Conservation (phyloP, 2,888 invertebrate species). For the Mesorhabditis belari region DNA sequence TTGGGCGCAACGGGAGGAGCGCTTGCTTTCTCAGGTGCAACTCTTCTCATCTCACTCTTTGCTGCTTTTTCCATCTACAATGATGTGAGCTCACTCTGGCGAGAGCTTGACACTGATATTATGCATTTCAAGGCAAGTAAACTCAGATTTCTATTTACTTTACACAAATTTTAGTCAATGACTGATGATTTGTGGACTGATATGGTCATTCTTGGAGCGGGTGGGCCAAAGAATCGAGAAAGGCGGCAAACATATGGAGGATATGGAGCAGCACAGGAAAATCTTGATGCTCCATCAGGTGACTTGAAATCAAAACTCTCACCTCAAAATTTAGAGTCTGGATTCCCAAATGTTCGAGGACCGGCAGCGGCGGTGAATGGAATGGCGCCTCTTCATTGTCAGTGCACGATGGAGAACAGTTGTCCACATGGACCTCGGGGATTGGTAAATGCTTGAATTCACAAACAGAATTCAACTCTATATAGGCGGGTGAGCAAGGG, state of each 20-base stretch:
- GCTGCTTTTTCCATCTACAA: constrained; percentile 41
- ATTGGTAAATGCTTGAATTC: constrained; percentile 17
- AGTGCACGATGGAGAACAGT: constrained; percentile 35
- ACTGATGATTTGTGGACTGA: constrained; percentile 49
- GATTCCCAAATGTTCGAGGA: neutral
- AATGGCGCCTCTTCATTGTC: constrained; percentile 2
- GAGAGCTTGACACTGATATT: constrained; percentile 48
- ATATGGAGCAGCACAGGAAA: constrained; percentile 34
- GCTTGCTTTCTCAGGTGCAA: constrained; percentile 43
- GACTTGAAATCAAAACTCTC: neutral
- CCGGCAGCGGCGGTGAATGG: neutral
- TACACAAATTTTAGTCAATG: constrained; percentile 26
- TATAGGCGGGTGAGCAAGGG: neutral
- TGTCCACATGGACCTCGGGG: constrained; percentile 44
- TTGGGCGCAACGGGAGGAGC: constrained; percentile 48
- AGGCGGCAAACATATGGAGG: constrained; percentile 49
- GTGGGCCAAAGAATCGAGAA: constrained; percentile 46
- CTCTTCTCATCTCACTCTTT: constrained; percentile 40
- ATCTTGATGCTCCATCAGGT: neutral
- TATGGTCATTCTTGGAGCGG: constrained; percentile 49
- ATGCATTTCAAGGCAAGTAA: constrained; percentile 32
- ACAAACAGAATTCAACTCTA: neutral
- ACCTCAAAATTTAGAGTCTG: neutral
- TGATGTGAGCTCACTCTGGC: constrained; percentile 45
- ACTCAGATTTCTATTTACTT: constrained; percentile 1